These are phyloP conservation scores for Sceloporus tristichus DNA, from an alignment of 2,113 vertebrate species.

Conservation along the genomic window DNA sequence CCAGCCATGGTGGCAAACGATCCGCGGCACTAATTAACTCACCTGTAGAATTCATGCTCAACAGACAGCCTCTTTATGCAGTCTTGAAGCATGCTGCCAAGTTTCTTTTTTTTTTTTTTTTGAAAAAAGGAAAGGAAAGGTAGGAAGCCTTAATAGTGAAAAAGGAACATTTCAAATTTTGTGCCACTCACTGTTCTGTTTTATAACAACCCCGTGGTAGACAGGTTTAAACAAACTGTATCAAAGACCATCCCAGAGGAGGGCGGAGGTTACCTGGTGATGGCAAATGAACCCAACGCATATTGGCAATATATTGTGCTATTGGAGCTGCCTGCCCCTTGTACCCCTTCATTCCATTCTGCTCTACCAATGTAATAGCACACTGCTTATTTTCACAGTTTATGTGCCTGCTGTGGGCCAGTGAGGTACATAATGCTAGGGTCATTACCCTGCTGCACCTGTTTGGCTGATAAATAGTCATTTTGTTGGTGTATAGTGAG, in stretches of 20 bases:
- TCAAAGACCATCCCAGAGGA: not conserved
- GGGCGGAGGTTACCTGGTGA: not conserved
- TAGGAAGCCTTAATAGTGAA: conserved; percentile 38
- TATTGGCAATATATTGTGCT: not conserved
- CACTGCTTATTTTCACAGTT: conserved; percentile 1
- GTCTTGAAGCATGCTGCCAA: conserved; percentile 47
- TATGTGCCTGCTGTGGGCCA: not conserved
- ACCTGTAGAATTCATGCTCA: conserved; percentile 55
- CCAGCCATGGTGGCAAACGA: conserved; percentile 26
- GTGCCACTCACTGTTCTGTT: conserved; percentile 27
- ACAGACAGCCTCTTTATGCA: not conserved
- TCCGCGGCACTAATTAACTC: conserved; percentile 46
- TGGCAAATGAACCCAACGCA: not conserved
- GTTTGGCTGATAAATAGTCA: not conserved
- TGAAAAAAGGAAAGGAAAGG: not conserved
- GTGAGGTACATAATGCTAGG: not conserved
- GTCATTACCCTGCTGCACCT: not conserved
- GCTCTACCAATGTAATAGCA: not conserved
- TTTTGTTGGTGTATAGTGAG: not conserved
- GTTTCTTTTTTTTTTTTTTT: not conserved
- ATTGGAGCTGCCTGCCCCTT: not conserved
- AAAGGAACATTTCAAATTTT: conserved; percentile 42
- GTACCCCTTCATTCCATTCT: not conserved
- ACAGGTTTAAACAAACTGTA: not conserved
- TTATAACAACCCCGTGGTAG: conserved; percentile 5